Base-by-base conservation (phyloP, 1,140 invertebrate genomes). In the Oncopeltus fasciatus region DNA sequence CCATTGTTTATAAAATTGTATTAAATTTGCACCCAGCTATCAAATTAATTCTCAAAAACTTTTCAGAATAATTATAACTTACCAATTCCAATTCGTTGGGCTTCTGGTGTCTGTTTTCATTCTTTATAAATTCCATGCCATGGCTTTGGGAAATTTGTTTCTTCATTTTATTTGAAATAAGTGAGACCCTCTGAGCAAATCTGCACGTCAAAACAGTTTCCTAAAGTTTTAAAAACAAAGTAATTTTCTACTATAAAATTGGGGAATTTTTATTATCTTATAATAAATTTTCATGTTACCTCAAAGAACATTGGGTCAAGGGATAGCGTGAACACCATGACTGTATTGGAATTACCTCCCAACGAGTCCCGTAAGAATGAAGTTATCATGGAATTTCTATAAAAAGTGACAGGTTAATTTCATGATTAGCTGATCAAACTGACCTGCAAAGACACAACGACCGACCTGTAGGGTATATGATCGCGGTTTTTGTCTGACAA, bases 131-230 rank as follows among this genome's bases (percentile, higher is more conserved):
- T n/a, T n/a, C n/a, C n/a, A n/a, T n/a, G n/a, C n/a, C n/a, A n/a
- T n/a, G n/a, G n/a, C n/a, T n/a, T n/a, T n/a, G 31, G 31, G 31
- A 38, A 8, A 8, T 38, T 38, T 38, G 31, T 38, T 38, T 38
- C 31, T 8, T 8, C 31, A 38, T 38, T 38, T 38, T 38, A 14
- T 38, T 38, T 38, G 31, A 38, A 8, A 38, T 57, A 11, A 57
- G 11, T 57, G 81, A 80, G 11, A 84, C 83, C 67, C 82, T 72
- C 69, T 84, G 82, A 3, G 83, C 76, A 74, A 85, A 85, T 67
- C 80, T 74, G 71, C 82, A 84, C 14, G 82, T 84, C 44, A 81
- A 83, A 68, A 85, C 75, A 0, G 82, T 79, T 74, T 84, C 82
- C 77, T 79, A 61, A 59, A 28, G 2, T 21, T 49, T 4, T n/a